These are phyloP conservation scores for Erebia epiphron DNA, from an alignment of 2,888 invertebrate genomes.

Conservation along the genomic window DNA sequence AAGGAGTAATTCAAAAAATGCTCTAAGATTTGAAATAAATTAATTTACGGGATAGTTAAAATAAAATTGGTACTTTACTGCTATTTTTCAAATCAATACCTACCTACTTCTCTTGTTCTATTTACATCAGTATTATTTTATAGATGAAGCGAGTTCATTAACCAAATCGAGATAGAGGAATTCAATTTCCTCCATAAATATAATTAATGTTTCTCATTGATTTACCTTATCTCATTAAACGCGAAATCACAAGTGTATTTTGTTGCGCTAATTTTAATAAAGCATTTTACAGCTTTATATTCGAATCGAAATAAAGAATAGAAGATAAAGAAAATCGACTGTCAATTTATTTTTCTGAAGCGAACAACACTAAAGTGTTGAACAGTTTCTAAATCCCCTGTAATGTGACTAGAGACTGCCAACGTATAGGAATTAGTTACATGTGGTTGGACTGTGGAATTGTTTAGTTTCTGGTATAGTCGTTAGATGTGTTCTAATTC, in stretches of 20 bases:
- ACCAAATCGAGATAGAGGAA: background rate
- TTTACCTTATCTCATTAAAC: no score
- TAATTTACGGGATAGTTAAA: no score
- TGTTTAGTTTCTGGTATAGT: conserved; percentile 15
- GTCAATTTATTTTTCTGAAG: background rate
- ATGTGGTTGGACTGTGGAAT: conserved; percentile 23
- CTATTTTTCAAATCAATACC: no score
- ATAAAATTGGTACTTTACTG: no score
- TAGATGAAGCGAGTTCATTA: background rate
- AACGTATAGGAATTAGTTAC: conserved; percentile 27
- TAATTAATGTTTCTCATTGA: background rate
- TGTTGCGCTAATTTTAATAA: no score
- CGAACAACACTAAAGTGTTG: conserved; percentile 14
- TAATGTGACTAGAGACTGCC: conserved; percentile 25
- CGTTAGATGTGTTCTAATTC: conserved; percentile 1
- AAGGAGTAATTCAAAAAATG: no score
- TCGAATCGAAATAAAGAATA: no score
- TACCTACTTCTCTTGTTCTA: no score
- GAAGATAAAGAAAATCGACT: background rate
- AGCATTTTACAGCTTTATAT: no score
- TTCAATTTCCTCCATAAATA: background rate
- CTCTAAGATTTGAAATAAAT: no score
- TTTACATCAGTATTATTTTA: no score
- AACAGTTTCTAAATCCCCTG: conserved; percentile 29
- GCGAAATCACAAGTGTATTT: no score